phyloP scores from a whole-genome alignment of 64 coral and sea anemone genomes.

The Pocillopora verrucosa region DNA sequence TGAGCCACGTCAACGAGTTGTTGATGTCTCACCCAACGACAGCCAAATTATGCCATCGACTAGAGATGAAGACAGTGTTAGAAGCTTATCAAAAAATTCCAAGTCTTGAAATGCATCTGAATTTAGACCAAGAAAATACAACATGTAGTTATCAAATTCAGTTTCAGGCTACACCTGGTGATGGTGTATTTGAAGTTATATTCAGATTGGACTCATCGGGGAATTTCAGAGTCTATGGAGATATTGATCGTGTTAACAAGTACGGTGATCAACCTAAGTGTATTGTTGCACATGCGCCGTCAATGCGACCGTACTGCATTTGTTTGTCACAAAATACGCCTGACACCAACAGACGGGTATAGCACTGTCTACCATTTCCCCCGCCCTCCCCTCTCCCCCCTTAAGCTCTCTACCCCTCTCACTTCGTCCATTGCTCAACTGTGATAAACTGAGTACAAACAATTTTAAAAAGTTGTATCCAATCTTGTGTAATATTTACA shows the following conservation, averaged over 20 bases:
- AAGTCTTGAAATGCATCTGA: constrained; percentile 54
- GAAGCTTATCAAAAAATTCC: constrained; percentile 69
- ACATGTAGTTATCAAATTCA: constrained; percentile 82
- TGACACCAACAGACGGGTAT: too few relatives aligned
- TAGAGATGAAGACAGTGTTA: constrained; percentile 51
- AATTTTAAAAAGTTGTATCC: too few relatives aligned
- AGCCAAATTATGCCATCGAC: constrained; percentile 50
- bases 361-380: too few relatives aligned
- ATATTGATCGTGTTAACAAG: constrained; percentile 84
- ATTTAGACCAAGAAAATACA: constrained; percentile 32
- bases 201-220: constrained; percentile 40
- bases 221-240: constrained; percentile 40
- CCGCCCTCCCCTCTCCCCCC: too few relatives aligned
- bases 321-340: neutral
- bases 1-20: constrained; percentile 24
- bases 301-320: constrained; percentile 79
- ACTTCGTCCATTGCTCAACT: too few relatives aligned
- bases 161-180: constrained; percentile 67
- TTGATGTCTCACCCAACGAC: constrained; percentile 22
- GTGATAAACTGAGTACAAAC: too few relatives aligned
- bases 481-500: too few relatives aligned
- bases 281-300: constrained; percentile 49
- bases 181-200: constrained; percentile 71
- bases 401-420: too few relatives aligned
- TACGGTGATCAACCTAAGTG: constrained; percentile 90